Evolutionary conservation across 2,113 vertebrate genomes (phyloP), one percentile per base, ranked within the genome.

Genomic region (Tupaia tana): DNA sequence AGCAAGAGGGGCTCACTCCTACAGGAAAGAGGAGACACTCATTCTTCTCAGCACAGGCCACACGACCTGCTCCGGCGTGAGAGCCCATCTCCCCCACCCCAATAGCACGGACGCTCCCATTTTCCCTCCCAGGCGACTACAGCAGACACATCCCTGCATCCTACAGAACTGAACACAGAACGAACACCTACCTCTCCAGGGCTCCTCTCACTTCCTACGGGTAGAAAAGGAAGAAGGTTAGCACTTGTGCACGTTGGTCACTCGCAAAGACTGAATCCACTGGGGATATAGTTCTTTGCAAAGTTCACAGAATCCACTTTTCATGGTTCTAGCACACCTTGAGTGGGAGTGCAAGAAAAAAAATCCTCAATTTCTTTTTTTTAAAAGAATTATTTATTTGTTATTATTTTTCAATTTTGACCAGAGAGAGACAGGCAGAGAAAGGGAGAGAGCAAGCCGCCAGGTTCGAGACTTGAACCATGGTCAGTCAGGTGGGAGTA

Each of bases 1-100:
- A 94, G 94, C 89, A 97, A 74, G 75, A 94, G 71, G 0, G 91
- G 52, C 56, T 97, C 89, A 0, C 91, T 96, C 91, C 97, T 97
- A 7, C 1, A 31, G 90, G 75, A 93, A 2, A 63, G 18, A 19
- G 86, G 83, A 64, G 63, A 94, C 0, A 0, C 8, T 90, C 56
- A 52, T 20, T 73, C 54, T 79, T 64, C 27, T 75, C 19, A 0
- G 12, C 15, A 9, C 22, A 16, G 19, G 59, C 19, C 0, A 0
- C 14, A 1, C 1, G 43, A 9, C 63, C 25, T 27, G 58, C 3
- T 19, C 34, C 67, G 14, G 1, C 7, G 0, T 1, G 6, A 56
- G 2, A 6, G 24, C 18, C n/a, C 9, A 18, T 9, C 70, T 54
- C 19, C 1, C 56, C 61, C 29, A 14, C 31, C 61, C 73, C 63